Evolutionary conservation across 1,140 invertebrate genomes (phyloP).

Genomic region (Tribolium castaneum): DNA sequence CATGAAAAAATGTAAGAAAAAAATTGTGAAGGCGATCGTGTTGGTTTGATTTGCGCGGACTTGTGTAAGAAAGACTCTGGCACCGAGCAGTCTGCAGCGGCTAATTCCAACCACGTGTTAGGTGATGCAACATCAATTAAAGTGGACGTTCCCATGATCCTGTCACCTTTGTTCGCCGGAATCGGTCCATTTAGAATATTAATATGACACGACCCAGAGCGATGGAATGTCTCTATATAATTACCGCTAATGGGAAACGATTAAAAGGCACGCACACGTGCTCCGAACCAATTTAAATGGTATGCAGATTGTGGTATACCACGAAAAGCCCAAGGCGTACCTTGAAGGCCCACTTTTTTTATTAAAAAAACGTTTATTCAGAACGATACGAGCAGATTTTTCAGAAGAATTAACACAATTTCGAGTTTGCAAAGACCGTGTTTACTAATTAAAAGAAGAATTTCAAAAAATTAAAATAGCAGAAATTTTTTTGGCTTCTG

Average conservation of each 20-base stretch:
- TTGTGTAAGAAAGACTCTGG: not conserved
- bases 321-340: no score
- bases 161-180: slow-evolving; percentile 20
- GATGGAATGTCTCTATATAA: slow-evolving; percentile 30
- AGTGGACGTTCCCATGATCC: slow-evolving; percentile 11
- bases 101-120: slow-evolving; percentile 9
- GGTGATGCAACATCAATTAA: slow-evolving; percentile 32
- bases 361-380: no score
- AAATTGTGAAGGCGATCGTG: no score
- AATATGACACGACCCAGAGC: slow-evolving; percentile 30
- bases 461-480: no score
- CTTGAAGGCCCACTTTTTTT: no score
- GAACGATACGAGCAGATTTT: no score
- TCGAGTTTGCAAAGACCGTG: no score
- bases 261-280: slow-evolving; percentile 33
- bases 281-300: not conserved
- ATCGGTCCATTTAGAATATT: slow-evolving; percentile 35
- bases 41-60: not conserved
- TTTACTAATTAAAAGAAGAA: no score
- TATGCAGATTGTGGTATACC: not conserved
- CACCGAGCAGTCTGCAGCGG: slow-evolving; percentile 27
- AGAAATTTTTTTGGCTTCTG: no score
- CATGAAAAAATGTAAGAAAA: not conserved
- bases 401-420: no score
- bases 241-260: slow-evolving; percentile 29